These are phyloP conservation scores for Erythrocercus mccallii DNA, from an alignment of 2,113 vertebrate genomes.

Conservation along the genomic window DNA sequence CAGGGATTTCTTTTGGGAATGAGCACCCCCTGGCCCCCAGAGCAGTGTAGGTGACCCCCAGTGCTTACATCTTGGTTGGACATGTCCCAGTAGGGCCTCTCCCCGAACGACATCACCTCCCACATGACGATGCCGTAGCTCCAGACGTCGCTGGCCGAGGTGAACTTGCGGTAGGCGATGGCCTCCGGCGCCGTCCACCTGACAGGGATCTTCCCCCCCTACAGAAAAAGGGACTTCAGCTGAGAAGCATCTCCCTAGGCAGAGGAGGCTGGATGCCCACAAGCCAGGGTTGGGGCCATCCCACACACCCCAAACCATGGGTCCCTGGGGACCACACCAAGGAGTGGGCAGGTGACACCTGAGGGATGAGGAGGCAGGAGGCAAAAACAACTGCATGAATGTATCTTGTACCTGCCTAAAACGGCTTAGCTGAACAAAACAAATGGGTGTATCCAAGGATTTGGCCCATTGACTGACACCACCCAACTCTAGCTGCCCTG, in stretches of 20 bases:
- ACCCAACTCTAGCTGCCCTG: not conserved
- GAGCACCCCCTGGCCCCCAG: not conserved
- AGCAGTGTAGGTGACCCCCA: not conserved
- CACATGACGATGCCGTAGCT: slow-evolving; percentile 85
- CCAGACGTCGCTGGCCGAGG: slow-evolving; percentile 82
- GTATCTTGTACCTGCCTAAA: not conserved
- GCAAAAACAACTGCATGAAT: not conserved
- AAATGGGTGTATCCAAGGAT: not conserved
- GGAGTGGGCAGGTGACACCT: not conserved
- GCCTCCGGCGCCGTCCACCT: slow-evolving; percentile 82
- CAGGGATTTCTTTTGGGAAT: not conserved
- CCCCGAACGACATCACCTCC: slow-evolving; percentile 85
- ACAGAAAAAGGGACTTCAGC: not conserved
- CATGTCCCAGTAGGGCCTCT: slow-evolving; percentile 86
- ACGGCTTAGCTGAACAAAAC: not conserved
- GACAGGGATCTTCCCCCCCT: slow-evolving; percentile 83
- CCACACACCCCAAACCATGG: accelerated
- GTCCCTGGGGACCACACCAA: not conserved
- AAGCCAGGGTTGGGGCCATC: accelerated
- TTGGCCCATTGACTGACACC: not conserved
- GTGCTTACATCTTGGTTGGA: slow-evolving; percentile 83
- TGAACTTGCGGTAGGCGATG: slow-evolving; percentile 83
- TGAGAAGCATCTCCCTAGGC: not conserved
- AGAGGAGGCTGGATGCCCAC: not conserved
- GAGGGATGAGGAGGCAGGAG: accelerated